Evolutionary conservation across 2,888 invertebrate species (phyloP).

Genomic region (Ariolimax columbianus): DNA sequence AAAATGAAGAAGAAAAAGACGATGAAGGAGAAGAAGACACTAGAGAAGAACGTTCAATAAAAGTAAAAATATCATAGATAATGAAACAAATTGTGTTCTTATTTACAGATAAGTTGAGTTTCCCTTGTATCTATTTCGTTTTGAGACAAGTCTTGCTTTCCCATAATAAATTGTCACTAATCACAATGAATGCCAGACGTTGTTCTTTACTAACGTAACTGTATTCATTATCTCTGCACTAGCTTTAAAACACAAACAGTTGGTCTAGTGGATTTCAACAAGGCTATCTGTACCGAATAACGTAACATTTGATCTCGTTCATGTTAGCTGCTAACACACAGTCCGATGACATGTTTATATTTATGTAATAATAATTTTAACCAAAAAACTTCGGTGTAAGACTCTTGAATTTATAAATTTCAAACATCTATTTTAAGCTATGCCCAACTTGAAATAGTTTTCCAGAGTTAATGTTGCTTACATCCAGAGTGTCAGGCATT

Average conservation of each 20-base stretch:
- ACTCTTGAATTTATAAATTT: background rate
- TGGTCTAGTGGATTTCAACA: background rate
- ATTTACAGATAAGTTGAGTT: too few species aligned
- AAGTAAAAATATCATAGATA: too few species aligned
- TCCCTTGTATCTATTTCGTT: too few species aligned
- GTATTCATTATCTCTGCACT: too few species aligned
- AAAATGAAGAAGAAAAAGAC: too few species aligned
- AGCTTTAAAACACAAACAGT: background rate
- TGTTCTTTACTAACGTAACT: too few species aligned
- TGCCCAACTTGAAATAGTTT: background rate
- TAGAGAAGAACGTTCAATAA: too few species aligned
- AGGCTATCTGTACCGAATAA: background rate
- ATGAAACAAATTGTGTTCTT: too few species aligned
- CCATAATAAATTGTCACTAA: too few species aligned
- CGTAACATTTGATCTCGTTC: background rate
- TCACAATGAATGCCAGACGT: too few species aligned
- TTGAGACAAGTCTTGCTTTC: too few species aligned
- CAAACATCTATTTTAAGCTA: background rate
- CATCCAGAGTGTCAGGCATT: background rate
- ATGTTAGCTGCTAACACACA: background rate
- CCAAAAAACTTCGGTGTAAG: background rate
- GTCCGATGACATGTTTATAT: background rate
- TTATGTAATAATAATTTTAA: background rate
- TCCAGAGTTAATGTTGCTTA: background rate
- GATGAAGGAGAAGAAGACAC: too few species aligned